These are phyloP conservation scores for Sciurus carolinensis DNA, from an alignment of 2,797 vertebrate genomes.

Conservation along the genomic window DNA sequence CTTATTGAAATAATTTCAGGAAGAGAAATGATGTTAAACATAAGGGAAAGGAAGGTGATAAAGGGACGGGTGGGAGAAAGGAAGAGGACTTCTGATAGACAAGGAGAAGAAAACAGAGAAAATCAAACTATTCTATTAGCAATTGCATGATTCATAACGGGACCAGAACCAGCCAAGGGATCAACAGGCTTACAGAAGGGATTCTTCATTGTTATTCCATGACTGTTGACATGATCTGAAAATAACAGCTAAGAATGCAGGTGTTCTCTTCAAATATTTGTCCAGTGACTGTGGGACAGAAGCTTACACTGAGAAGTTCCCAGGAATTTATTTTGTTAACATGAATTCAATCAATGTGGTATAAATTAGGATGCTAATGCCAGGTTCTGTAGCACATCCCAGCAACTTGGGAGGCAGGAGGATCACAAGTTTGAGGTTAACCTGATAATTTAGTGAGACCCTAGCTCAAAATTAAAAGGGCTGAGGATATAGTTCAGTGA, in stretches of 20 bases:
- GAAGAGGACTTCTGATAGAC: neutral
- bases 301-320: neutral
- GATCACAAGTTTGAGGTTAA: no score
- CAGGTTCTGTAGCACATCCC: no score
- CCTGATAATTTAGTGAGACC: no score
- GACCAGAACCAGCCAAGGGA: neutral
- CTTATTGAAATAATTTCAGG: neutral
- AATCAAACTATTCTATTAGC: neutral
- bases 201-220: neutral
- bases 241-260: conserved; percentile 10
- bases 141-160: neutral
- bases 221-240: neutral
- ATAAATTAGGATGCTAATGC: neutral
- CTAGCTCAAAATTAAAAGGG: no score
- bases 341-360: conserved; percentile 2
- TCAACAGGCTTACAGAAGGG: neutral
- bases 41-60: neutral
- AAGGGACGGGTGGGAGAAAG: neutral
- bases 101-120: neutral
- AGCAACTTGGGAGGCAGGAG: no score
- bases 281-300: neutral
- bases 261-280: neutral
- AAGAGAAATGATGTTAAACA: neutral
- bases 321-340: conserved; percentile 14
- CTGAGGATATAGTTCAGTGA: no score